phyloP scores from a whole-genome alignment of 2,113 vertebrate genomes.

The Vulpes vulpes region DNA sequence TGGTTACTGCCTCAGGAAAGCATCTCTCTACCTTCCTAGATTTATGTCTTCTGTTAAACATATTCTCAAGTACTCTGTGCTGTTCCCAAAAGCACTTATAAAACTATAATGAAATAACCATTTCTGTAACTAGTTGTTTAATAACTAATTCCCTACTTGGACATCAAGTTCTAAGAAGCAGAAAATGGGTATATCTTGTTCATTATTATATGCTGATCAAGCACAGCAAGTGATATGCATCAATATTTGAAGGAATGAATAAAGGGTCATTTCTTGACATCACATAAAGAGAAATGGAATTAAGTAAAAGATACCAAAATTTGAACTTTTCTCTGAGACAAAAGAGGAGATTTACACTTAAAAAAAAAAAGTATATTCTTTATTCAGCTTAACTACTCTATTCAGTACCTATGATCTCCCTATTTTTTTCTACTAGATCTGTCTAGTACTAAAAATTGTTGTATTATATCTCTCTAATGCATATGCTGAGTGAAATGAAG shows the following conservation, averaged over 20 bases:
- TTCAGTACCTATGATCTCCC: background rate
- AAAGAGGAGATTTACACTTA: background rate
- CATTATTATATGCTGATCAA: background rate
- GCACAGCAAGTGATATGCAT: background rate
- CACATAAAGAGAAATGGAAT: background rate
- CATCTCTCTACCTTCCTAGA: background rate
- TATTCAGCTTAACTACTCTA: background rate
- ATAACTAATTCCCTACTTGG: background rate
- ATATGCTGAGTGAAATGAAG: too few species aligned
- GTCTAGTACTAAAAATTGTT: background rate
- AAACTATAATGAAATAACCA: background rate
- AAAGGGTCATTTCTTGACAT: background rate
- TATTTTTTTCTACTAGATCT: background rate
- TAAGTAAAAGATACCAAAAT: background rate
- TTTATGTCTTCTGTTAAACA: background rate
- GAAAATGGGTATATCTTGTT: background rate
- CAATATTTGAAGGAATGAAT: background rate
- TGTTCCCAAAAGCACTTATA: background rate
- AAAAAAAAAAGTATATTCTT: background rate
- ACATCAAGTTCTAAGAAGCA: background rate
- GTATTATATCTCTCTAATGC: background rate
- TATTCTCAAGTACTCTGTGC: background rate
- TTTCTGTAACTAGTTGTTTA: slow-evolving; percentile 5
- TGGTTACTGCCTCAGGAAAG: background rate
- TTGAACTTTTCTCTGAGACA: background rate